Evolutionary conservation across 2,113 vertebrate species (phyloP).

Genomic region (Cavia aperea): DNA sequence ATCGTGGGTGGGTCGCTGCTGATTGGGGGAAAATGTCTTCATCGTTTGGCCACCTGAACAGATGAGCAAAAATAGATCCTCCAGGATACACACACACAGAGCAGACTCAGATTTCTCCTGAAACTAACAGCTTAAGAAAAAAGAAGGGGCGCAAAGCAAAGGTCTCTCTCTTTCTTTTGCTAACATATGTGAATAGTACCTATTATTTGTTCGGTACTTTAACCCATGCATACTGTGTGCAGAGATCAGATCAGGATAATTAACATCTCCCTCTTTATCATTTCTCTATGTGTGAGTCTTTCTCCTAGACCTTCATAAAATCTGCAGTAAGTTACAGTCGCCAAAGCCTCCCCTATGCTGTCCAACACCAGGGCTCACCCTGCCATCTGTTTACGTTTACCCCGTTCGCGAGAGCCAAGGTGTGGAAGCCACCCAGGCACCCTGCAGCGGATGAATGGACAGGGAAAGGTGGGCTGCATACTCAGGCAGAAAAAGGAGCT

Average conservation of each 20-base stretch:
- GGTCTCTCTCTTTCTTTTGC: background rate
- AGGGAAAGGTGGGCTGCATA: background rate
- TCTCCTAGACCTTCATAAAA: background rate
- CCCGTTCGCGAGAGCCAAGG: no score
- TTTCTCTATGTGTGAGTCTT: background rate
- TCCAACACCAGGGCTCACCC: no score
- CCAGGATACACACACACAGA: background rate
- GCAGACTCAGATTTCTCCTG: background rate
- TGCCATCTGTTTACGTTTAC: background rate
- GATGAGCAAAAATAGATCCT: constrained; percentile 55
- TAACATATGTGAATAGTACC: background rate
- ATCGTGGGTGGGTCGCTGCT: constrained; percentile 29
- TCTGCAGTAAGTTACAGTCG: background rate
- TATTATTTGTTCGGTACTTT: no score
- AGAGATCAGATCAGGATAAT: background rate
- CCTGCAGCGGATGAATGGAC: no score
- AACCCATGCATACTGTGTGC: background rate
- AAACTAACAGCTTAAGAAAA: background rate
- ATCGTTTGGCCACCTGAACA: constrained; percentile 54
- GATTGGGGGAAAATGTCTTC: constrained; percentile 53
- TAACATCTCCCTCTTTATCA: no score
- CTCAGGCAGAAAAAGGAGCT: background rate
- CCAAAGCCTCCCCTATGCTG: background rate
- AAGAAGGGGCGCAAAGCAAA: background rate
- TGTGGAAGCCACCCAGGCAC: background rate